Evolutionary conservation across 2,113 vertebrate species (phyloP), one percentile per base, ranked within the genome.

Genomic region (Pica pica): DNA sequence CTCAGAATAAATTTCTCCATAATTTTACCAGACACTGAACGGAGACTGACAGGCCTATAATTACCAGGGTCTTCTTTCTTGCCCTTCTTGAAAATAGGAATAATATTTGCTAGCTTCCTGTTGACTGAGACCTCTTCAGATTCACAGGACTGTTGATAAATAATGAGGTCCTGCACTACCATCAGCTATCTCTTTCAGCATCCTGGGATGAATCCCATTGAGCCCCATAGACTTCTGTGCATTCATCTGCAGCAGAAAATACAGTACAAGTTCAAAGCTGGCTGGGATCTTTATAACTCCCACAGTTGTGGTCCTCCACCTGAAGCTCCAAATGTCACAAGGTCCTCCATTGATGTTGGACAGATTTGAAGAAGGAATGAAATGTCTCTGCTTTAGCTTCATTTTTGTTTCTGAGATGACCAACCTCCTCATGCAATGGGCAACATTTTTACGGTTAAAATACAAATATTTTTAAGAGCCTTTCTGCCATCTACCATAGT

Each of bases 331-430:
- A 11, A 55, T 6, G 10, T 23, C 33, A 30, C 19, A 57, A 19
- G 19, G 3, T 7, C 50, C 8, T 64, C 11, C 26, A 31, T 0
- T 20, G n/a, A 4, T 37, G 14, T n/a, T 63, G 20, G 56, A 35
- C 4, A 81, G 26, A 35, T 13, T 11, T 55, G 59, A 55, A 71
- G 31, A 56, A 46, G 15, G 7, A 41, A 55, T 44, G 4, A 55
- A 70, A 47, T 19, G 16, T 50, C 2, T 2, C 33, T 68, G 10
- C 17, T 56, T 79, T 56, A 47, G 55, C 16, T 65, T 60, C 6
- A 50, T 42, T 21, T 61, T 28, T 57, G 3, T 59, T 83, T 47
- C 12, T 50, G 24, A 68, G 20, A 10, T 52, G 37, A 56, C 14
- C 13, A 31, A 5, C 8, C 10, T 39, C 41, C 35, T 56, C 33